Evolutionary conservation across 2,113 vertebrate genomes (phyloP).

Genomic region (Halichoeres trimaculatus): DNA sequence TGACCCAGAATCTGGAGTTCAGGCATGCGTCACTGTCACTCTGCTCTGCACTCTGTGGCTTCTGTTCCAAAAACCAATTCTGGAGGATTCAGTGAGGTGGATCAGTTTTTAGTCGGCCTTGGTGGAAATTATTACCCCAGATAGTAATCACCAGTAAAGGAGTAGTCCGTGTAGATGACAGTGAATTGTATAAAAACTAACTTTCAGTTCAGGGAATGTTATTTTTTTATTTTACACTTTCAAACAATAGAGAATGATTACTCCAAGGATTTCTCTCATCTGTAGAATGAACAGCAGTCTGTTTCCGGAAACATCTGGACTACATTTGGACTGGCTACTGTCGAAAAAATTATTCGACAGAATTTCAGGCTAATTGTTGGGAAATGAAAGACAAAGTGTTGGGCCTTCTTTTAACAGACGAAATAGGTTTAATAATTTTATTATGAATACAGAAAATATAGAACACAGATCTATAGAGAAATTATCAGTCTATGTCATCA

Average conservation of each 20-base stretch:
- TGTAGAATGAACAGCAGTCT: not conserved
- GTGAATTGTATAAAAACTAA: not conserved
- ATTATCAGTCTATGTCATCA: too few relatives aligned
- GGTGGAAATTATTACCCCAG: not conserved
- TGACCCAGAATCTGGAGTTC: not conserved
- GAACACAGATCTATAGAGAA: too few relatives aligned
- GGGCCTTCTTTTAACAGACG: too few relatives aligned
- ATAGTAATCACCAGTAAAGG: not conserved
- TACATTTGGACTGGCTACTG: not conserved
- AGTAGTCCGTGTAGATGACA: not conserved
- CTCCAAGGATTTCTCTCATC: not conserved
- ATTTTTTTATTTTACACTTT: too few relatives aligned
- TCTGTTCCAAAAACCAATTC: constrained; percentile 23
- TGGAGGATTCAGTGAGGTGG: not conserved
- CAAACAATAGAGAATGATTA: not conserved
- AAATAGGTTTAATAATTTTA: too few relatives aligned
- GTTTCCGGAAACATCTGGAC: not conserved
- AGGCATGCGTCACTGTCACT: constrained; percentile 16
- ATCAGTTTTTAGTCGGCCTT: not conserved
- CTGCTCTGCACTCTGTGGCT: not conserved
- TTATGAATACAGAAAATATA: too few relatives aligned
- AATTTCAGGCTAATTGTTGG: not conserved
- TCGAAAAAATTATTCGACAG: not conserved
- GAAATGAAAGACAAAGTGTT: not conserved
- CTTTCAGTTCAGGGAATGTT: not conserved